A percentile compares a stretch with the other conserved stretches of the same genome.
Conservation (phyloP, 2,888 invertebrate genomes). For the Parelbella ahira region DNA sequence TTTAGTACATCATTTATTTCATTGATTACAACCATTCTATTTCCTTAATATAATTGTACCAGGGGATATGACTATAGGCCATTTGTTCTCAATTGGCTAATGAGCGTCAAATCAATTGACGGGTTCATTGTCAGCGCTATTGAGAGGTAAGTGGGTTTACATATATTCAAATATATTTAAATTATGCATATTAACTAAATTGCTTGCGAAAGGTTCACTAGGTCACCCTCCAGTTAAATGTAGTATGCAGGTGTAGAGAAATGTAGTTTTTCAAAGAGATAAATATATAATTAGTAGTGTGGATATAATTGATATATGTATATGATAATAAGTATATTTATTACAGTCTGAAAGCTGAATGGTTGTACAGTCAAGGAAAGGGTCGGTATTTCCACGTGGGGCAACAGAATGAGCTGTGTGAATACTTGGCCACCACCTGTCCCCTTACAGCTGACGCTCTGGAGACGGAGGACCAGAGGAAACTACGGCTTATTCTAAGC, state of each 20-base stretch:
- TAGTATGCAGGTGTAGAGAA: no score
- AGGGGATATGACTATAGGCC: slow-evolving; percentile 96
- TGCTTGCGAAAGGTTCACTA: no score
- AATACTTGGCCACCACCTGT: slow-evolving; percentile 91
- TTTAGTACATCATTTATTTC: no score
- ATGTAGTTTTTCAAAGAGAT: no score
- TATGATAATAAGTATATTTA: no score
- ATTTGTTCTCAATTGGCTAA: slow-evolving; percentile 96
- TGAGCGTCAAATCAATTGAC: slow-evolving; percentile 92
- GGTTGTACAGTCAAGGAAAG: slow-evolving; percentile 96
- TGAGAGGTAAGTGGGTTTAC: no score
- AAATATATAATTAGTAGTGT: no score
- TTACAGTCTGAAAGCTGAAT: slow-evolving; percentile 92
- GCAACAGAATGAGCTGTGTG: slow-evolving; percentile 89
- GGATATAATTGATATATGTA: no score
- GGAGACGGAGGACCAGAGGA: slow-evolving; percentile 92
- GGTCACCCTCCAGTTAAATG: no score
- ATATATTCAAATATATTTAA: no score
- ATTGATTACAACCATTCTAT: slow-evolving; percentile 1
- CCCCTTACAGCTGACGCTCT: slow-evolving; percentile 90
- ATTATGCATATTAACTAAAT: no score
- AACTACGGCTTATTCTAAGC: slow-evolving; percentile 90
- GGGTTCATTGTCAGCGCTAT: slow-evolving; percentile 94
- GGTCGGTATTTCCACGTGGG: slow-evolving; percentile 93
- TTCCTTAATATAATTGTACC: slow-evolving; percentile 27